These are phyloP conservation scores for Sebastes wilsoni DNA, from an alignment of 2,797 vertebrate genomes.

Conservation along the genomic window DNA sequence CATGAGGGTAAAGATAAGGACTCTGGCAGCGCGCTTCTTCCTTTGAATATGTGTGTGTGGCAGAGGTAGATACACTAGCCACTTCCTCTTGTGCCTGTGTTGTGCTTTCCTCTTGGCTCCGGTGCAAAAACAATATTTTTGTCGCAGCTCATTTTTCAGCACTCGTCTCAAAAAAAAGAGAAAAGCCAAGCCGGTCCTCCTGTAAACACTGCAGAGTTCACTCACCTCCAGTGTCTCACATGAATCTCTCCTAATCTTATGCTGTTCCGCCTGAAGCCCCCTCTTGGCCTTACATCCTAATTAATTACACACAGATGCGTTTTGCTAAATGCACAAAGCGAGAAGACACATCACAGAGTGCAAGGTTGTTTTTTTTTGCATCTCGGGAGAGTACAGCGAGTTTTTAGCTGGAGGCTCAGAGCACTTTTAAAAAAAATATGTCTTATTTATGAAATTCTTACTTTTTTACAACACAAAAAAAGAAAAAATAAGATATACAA, in stretches of 20 bases:
- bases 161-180: conserved; percentile 8
- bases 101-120: conserved; percentile 59
- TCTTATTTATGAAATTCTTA: neutral
- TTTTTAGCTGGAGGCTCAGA: conserved; percentile 11
- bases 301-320: conserved; percentile 30
- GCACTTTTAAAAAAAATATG: neutral
- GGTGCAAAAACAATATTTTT: conserved; percentile 61
- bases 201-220: conserved; percentile 49
- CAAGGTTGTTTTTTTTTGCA: neutral
- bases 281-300: conserved; percentile 21
- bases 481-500: neutral
- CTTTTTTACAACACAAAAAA: neutral
- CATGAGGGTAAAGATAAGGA: conserved; percentile 59
- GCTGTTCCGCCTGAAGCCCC: neutral
- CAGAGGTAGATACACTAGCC: conserved; percentile 48
- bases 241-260: neutral
- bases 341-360: neutral
- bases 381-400: conserved; percentile 15
- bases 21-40: conserved; percentile 36
- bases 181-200: conserved; percentile 4
- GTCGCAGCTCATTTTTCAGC: conserved; percentile 47
- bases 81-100: conserved; percentile 53
- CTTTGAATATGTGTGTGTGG: conserved; percentile 22
- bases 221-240: conserved; percentile 12
- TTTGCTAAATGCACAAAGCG: neutral